phyloP scores from a whole-genome alignment of 1,140 invertebrate species.

The Euschistus heros region DNA sequence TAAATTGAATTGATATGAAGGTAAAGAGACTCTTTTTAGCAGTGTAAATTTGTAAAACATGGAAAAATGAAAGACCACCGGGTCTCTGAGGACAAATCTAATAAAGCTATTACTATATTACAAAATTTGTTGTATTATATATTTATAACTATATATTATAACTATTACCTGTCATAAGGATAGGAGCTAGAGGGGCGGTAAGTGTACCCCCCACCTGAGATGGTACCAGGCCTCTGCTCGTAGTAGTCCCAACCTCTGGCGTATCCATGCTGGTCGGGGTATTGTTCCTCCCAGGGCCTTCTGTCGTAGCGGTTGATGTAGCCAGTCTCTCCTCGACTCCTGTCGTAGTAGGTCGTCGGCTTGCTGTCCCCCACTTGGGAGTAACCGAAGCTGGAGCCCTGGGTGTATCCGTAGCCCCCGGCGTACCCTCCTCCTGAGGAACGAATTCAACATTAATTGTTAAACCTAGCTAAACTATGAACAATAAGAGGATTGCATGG shows the following conservation, averaged over 20 bases:
- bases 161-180: background rate
- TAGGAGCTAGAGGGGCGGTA: background rate
- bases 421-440: constrained; percentile 3
- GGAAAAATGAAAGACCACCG: too few species aligned
- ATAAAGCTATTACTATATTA: too few species aligned
- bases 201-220: constrained; percentile 5
- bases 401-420: background rate
- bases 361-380: background rate
- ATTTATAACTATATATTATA: too few species aligned
- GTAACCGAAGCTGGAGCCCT: constrained; percentile 10
- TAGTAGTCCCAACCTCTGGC: constrained; percentile 17
- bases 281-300: background rate
- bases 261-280: background rate
- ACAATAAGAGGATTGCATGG: too few species aligned
- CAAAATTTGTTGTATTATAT: too few species aligned
- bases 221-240: constrained; percentile 11
- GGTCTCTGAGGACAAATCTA: too few species aligned
- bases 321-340: constrained; percentile 6
- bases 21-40: too few species aligned
- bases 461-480: too few species aligned
- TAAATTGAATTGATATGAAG: too few species aligned
- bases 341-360: background rate
- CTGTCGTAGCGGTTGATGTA: constrained; percentile 14
- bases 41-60: too few species aligned
- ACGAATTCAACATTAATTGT: too few species aligned